Evolutionary conservation across 2,888 invertebrate genomes (phyloP).

Genomic region (Tenthredo notha): DNA sequence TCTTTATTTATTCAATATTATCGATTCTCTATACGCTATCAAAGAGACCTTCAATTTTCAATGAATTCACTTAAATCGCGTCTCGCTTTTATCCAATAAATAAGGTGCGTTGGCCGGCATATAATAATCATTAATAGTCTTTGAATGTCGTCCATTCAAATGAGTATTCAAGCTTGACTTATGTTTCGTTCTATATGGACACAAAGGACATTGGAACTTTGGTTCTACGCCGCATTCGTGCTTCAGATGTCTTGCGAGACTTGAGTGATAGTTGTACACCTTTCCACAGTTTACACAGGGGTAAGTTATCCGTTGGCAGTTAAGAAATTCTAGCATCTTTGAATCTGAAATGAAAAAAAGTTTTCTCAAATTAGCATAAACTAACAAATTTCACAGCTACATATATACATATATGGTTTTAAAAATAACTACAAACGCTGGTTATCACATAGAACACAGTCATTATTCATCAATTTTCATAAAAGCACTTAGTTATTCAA

Average conservation of each 20-base stretch:
- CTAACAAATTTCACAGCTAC: not conserved
- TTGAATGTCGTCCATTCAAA: conserved; percentile 74
- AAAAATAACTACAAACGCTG: conserved; percentile 28
- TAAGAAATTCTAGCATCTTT: conserved; percentile 61
- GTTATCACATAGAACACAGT: conserved; percentile 33
- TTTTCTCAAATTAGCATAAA: conserved; percentile 21
- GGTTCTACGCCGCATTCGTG: conserved; percentile 81
- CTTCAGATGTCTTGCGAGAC: conserved; percentile 76
- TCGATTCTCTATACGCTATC: not conserved
- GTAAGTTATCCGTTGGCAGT: conserved; percentile 68
- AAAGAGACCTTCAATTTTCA: not conserved
- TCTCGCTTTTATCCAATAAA: conserved; percentile 20
- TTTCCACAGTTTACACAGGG: conserved; percentile 78
- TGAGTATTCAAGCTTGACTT: conserved; percentile 76
- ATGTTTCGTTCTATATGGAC: conserved; percentile 76
- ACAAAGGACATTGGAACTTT: conserved; percentile 78
- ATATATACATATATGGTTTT: not conserved
- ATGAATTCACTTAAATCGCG: conserved; percentile 30
- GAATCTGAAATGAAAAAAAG: conserved; percentile 66
- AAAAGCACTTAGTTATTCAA: not conserved
- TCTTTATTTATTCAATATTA: conserved; percentile 17
- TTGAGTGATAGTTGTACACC: conserved; percentile 77
- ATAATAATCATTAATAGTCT: conserved; percentile 55
- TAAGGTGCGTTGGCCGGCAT: conserved; percentile 20
- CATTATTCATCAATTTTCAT: not conserved